Evolutionary conservation across 1,140 invertebrate species (phyloP), one percentile per base, ranked within the genome.

Genomic region (Rhyacophila brunnea): DNA sequence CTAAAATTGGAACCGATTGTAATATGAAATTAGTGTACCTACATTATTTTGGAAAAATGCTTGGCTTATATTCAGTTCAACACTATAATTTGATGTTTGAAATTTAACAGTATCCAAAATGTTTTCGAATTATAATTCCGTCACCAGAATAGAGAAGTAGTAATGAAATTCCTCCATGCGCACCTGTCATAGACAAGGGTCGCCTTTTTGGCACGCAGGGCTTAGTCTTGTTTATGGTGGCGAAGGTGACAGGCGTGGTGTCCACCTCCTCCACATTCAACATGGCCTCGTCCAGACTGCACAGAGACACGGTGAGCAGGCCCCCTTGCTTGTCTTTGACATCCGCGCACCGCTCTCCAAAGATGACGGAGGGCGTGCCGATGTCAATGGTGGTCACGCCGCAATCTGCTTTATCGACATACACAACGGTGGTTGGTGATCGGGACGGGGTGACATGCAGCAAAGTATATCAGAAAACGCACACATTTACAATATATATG

Each of bases 171-270:
- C 9, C 3, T 28, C 23, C 23, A 28, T 28, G 10, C 57, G 35
- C 67, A 79, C 78, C 80, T 78, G 77, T 70, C 62, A 76, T 76
- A 20, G 82, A 84, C 6, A 83, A 72, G 9, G 83, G 83, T 35
- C 83, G 72, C 32, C 79, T 71, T 62, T 80, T 81, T 6, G 78
- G 77, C 49, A 80, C 73, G 11, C 73, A 72, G 0, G 77, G 77
- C 54, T 78, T 79, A 28, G 48, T 58, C 61, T 78, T 77, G 14
- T 71, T 70, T 15, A 79, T 70, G 11, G 77, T 79, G 0, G 77
- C 77, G 58, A 74, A 79, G 0, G 70, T 55, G 6, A 28, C 44
- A 0, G 71, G 72, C 2, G 68, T 55, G 1, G 75, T 71, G 14
- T 63, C 64, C 2, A 71, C 71, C 50, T 75, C 76, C 50, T 77